A percentile compares a stretch with the other conserved stretches of the same genome.
Conservation (phyloP, 2,888 invertebrate species). For the Petrophora chlorosata region DNA sequence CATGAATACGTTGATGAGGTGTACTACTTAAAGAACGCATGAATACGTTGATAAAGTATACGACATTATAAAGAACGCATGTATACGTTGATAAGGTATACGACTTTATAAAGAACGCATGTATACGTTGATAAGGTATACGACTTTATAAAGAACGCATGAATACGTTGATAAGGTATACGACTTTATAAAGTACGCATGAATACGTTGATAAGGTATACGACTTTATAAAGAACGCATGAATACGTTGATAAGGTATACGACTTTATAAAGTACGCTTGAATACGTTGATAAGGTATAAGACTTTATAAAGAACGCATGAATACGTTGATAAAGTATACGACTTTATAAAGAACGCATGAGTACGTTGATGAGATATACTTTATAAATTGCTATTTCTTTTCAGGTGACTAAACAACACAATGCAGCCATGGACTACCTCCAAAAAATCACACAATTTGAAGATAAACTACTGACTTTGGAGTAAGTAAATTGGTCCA, state of each 20-base stretch:
- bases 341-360: slow-evolving; percentile 34
- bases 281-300: slow-evolving; percentile 65
- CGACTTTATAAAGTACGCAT: slow-evolving; percentile 34
- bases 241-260: slow-evolving; percentile 65
- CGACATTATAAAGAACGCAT: slow-evolving; percentile 34
- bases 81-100: slow-evolving; percentile 65
- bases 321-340: slow-evolving; percentile 65
- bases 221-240: slow-evolving; percentile 34
- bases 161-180: slow-evolving; percentile 65
- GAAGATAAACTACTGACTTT: slow-evolving; percentile 70
- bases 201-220: slow-evolving; percentile 65
- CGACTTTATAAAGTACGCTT: not conserved
- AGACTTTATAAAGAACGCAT: slow-evolving; percentile 34
- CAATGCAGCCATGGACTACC: slow-evolving; percentile 62
- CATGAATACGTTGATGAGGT: slow-evolving; percentile 68
- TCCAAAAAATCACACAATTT: slow-evolving; percentile 68
- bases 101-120: slow-evolving; percentile 34
- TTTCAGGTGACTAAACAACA: slow-evolving; percentile 72
- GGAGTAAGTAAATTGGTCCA: slow-evolving; percentile 58
- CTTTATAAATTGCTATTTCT: not conserved
- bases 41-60: slow-evolving; percentile 65
- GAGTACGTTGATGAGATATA: slow-evolving; percentile 65
- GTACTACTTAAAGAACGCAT: slow-evolving; percentile 32
- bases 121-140: slow-evolving; percentile 65
- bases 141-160: slow-evolving; percentile 34